Percentiles rank a stretch among this genome's conserved stretches.
phyloP scores from a whole-genome alignment of 37 sponge, comb jelly and placozoan species.

The Chondrilla cf. caribensis region DNA sequence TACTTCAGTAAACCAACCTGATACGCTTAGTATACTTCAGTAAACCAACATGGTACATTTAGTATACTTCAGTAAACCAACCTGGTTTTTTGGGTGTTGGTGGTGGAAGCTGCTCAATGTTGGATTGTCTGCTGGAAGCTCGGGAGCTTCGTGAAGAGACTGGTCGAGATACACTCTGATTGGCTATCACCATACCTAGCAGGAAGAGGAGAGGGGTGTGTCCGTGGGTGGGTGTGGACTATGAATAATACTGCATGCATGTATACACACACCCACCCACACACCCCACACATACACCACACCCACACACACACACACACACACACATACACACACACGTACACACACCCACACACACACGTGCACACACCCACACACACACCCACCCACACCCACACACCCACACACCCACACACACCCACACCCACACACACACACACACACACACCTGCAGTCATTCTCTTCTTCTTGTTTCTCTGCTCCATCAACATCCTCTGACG shows the following conservation, averaged over 20 bases:
- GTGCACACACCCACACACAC: constrained; percentile 18
- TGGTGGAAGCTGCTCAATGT: background rate
- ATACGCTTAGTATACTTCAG: too few relatives aligned
- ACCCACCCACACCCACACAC: constrained; percentile 27
- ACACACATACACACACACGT: constrained; percentile 10
- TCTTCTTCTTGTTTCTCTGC: constrained; percentile 52
- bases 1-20: too few relatives aligned
- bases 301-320: background rate
- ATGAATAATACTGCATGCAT: too few relatives aligned
- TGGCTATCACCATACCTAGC: constrained; percentile 52
- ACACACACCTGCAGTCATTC: constrained; percentile 51
- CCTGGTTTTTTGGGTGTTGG: too few relatives aligned
- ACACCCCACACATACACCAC: too few relatives aligned
- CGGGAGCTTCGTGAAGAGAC: constrained; percentile 43
- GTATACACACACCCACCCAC: too few relatives aligned
- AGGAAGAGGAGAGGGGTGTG: background rate
- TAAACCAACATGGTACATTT: too few relatives aligned
- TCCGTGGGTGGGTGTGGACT: background rate
- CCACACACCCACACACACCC: constrained; percentile 27
- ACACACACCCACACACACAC: constrained; percentile 20
- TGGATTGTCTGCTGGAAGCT: constrained; percentile 25
- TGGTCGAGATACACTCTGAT: constrained; percentile 22
- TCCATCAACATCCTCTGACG: constrained; percentile 46
- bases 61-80: background rate
- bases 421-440: constrained; percentile 30